phyloP scores from a whole-genome alignment of 2,888 invertebrate genomes.

The Heliconius ismenius region DNA sequence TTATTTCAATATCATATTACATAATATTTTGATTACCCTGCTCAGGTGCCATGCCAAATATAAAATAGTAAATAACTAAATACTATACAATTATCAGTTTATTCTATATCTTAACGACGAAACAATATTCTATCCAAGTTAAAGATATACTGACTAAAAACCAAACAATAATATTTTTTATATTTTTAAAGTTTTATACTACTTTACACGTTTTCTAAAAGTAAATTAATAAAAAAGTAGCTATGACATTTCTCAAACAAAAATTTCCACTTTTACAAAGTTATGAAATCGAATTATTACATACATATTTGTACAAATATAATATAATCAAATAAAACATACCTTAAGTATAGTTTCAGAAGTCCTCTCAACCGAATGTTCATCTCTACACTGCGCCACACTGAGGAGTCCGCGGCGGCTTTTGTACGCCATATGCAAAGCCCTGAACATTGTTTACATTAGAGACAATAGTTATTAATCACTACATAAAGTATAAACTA shows the following conservation, averaged over 20 bases:
- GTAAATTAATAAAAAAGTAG: too few species aligned
- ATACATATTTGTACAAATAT: too few species aligned
- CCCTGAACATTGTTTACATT: conserved; percentile 70
- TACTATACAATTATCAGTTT: neutral
- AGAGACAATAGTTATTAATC: conserved; percentile 77
- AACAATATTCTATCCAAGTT: neutral
- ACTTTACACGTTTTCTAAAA: too few species aligned
- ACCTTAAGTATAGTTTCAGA: conserved; percentile 76
- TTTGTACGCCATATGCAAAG: conserved; percentile 78
- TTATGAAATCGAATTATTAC: too few species aligned
- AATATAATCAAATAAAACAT: conserved; percentile 38
- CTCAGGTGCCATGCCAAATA: too few species aligned
- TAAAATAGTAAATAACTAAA: neutral
- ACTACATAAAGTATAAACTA: conserved; percentile 77
- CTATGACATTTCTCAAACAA: too few species aligned
- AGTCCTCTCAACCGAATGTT: conserved; percentile 61
- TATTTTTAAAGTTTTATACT: too few species aligned
- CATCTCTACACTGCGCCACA: conserved; percentile 72
- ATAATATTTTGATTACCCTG: neutral
- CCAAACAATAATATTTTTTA: neutral
- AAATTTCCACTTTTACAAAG: too few species aligned
- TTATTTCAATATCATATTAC: neutral
- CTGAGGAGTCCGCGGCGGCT: conserved; percentile 73
- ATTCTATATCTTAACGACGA: neutral
- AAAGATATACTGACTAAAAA: neutral